Percentiles rank a stretch among this genome's conserved stretches.
These are phyloP conservation scores for Chaetura pelagica DNA, from an alignment of 2,113 vertebrate species.

Conservation along the genomic window DNA sequence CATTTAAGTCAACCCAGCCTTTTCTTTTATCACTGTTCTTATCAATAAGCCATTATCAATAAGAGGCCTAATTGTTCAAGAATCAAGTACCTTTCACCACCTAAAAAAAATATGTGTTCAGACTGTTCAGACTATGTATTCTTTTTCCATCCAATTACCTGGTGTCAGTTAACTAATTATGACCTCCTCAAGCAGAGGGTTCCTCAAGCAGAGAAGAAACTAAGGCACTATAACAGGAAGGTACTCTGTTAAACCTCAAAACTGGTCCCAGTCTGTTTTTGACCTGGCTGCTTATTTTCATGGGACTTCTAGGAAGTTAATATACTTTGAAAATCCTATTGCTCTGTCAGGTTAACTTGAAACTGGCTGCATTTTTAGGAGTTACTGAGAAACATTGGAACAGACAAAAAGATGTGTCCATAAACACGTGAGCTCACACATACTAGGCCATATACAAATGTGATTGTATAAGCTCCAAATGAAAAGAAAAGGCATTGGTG, in stretches of 20 bases:
- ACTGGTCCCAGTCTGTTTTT: background rate
- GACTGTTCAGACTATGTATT: background rate
- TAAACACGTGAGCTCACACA: background rate
- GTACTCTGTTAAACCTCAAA: background rate
- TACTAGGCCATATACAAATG: background rate
- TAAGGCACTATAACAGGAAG: background rate
- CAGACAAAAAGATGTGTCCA: background rate
- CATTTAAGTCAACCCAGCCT: slow-evolving; percentile 51
- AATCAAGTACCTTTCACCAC: background rate
- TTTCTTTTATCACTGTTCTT: slow-evolving; percentile 57
- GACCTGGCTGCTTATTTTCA: background rate
- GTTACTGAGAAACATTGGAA: background rate
- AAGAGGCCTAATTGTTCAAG: slow-evolving; percentile 29
- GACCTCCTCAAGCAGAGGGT: background rate
- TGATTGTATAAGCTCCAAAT: background rate
- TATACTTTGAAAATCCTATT: background rate
- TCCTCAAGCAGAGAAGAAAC: background rate
- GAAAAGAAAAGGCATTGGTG: background rate
- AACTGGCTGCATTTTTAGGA: background rate
- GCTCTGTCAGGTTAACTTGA: background rate
- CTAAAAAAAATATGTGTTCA: background rate
- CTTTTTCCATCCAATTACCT: background rate
- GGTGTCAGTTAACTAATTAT: background rate
- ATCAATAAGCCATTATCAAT: slow-evolving; percentile 54
- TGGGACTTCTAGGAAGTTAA: background rate